Base-by-base conservation (phyloP, 1,140 invertebrate genomes). In the Panagrolaimus sp. region DNA sequence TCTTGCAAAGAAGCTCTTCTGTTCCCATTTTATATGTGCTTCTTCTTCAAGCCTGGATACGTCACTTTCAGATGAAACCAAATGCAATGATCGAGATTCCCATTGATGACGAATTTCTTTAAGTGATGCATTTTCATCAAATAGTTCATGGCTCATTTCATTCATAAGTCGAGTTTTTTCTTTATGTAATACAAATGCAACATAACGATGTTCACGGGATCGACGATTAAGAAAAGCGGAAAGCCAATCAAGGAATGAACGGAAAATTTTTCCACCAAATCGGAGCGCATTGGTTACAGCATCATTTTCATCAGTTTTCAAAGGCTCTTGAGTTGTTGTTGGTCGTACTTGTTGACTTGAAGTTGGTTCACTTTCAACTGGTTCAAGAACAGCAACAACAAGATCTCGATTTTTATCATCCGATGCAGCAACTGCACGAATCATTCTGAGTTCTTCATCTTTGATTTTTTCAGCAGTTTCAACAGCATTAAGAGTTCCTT, bases 121-220 rank as follows among this genome's bases (percentile, higher is more conserved):
- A 15, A 45, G 24, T 15, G 47, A 17, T 9, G 28, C 8, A 73
- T 6, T 55, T 47, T 74, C 65, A 58, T 71, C 28, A 28, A 26
- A 58, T n/a, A 58, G 17, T 28, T 81, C 77, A 28, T 79, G 71
- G 17, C 45, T 45, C 69, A 81, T 75, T 21, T 68, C 48, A 17
- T 77, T 48, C 62, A 83, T 83, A 65, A 83, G 69, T 38, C 69
- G 67, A 44, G 70, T 65, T 47, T 83, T 82, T 63, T 82, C 80
- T 67, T 83, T 78, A 67, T 77, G 72, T 62, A 82, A 47, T 14
- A 82, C 80, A 46, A 68, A 83, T 15, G 79, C 73, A 28, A 82
- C 80, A 44, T 82, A 82, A 9, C 80, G 78, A 63, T 82, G 82
- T 66, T 82, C 80, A 7, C 80, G 63, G 1, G 80, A 83, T 38